Percentiles rank a stretch among this genome's conserved stretches.
Conservation (phyloP, 2,113 vertebrate genomes). For the Ia io region DNA sequence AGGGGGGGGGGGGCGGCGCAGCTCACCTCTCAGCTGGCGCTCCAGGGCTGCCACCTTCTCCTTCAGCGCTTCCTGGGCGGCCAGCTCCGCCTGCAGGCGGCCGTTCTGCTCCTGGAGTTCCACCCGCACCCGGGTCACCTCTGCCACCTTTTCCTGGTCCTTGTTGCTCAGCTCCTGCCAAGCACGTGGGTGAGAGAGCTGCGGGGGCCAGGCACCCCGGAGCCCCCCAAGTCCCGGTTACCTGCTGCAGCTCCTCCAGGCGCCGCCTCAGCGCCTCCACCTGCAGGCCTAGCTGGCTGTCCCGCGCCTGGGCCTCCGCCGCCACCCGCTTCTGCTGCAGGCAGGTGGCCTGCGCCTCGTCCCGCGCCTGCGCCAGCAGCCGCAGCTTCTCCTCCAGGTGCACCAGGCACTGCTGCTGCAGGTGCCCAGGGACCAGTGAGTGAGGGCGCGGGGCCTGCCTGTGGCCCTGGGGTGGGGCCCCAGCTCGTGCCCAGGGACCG, state of each 20-base stretch:
- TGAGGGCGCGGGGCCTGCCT: too few relatives aligned
- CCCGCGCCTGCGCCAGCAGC: constrained; percentile 84
- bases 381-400: constrained; percentile 92
- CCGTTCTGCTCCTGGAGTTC: constrained; percentile 94
- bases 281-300: constrained; percentile 84
- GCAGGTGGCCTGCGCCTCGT: constrained; percentile 89
- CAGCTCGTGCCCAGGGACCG: too few relatives aligned
- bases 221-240: constrained; percentile 24
- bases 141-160: constrained; percentile 91
- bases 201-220: not conserved
- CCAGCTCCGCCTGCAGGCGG: constrained; percentile 89
- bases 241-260: constrained; percentile 92
- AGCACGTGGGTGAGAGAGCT: not conserved
- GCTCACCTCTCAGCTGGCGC: constrained; percentile 91
- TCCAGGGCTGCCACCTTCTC: constrained; percentile 92
- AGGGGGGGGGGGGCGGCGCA: not conserved
- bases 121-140: constrained; percentile 88
- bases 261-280: constrained; percentile 85
- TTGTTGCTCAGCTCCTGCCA: constrained; percentile 89
- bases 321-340: constrained; percentile 90
- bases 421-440: not conserved
- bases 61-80: constrained; percentile 85
- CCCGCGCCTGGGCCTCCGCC: constrained; percentile 87
- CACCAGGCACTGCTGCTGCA: constrained; percentile 88
- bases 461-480: not conserved